A percentile compares a stretch with the other conserved stretches of the same genome.
Evolutionary conservation across 2,113 vertebrate species (phyloP).

Genomic region (Oreocharis arfaki): DNA sequence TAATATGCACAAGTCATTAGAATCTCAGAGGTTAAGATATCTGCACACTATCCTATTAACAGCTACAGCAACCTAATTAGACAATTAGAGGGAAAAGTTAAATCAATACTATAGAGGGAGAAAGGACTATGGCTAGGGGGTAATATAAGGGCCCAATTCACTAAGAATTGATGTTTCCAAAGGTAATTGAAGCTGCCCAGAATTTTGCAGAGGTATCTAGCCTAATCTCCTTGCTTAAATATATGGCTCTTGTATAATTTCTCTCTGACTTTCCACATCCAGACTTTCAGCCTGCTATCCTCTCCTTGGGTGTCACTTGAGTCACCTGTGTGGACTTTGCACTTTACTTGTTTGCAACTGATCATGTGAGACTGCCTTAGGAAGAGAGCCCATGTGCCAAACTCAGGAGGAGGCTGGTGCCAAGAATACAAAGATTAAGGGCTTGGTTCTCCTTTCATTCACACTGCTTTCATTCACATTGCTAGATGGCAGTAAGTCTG

Average conservation of each 20-base stretch:
- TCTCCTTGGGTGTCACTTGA: background rate
- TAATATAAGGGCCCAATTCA: conserved; percentile 74
- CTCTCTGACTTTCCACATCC: background rate
- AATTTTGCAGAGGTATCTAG: conserved; percentile 10
- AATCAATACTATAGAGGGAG: conserved; percentile 68
- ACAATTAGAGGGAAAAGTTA: conserved; percentile 72
- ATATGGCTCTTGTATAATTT: background rate
- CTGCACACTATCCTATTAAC: conserved; percentile 71
- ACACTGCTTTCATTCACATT: background rate
- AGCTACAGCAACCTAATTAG: conserved; percentile 79
- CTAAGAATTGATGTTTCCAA: conserved; percentile 65
- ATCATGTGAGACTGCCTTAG: background rate
- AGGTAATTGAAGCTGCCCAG: background rate
- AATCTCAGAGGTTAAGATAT: conserved; percentile 67
- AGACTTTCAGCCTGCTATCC: background rate
- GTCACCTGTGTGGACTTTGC: background rate
- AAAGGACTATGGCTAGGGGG: conserved; percentile 13
- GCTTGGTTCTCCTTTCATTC: background rate
- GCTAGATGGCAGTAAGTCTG: background rate
- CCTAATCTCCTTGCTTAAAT: background rate
- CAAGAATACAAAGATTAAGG: background rate
- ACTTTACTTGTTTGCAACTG: background rate
- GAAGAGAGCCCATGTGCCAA: background rate
- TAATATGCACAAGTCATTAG: conserved; percentile 60
- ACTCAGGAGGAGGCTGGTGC: background rate